phyloP scores from a whole-genome alignment of 2,888 invertebrate species.

The Atherix ibis region DNA sequence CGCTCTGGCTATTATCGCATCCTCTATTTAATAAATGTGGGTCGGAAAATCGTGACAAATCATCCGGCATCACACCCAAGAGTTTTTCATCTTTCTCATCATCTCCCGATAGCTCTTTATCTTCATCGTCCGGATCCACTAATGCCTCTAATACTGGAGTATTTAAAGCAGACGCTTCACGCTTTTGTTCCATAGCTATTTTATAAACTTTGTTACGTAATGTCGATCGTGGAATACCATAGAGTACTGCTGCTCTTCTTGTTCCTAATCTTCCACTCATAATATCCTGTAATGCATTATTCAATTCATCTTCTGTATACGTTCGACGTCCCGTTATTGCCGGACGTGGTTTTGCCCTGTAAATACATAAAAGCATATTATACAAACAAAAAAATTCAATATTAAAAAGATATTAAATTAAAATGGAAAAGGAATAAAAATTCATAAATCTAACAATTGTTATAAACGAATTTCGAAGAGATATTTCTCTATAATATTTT shows the following conservation, averaged over 20 bases:
- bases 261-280: conserved; percentile 86
- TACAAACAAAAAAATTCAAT: not conserved
- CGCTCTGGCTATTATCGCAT: conserved; percentile 12
- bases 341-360: conserved; percentile 51
- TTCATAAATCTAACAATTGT: no score
- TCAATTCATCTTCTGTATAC: conserved; percentile 92
- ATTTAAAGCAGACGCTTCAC: conserved; percentile 36
- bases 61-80: conserved; percentile 25
- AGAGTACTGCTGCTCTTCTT: conserved; percentile 82
- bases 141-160: conserved; percentile 15
- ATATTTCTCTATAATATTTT: no score
- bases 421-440: no score
- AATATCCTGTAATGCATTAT: conserved; percentile 86
- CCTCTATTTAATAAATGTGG: conserved; percentile 22
- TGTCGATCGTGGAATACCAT: conserved; percentile 92
- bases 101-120: conserved; percentile 35
- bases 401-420: no score
- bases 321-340: conserved; percentile 54
- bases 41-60: conserved; percentile 40
- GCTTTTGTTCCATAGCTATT: conserved; percentile 52
- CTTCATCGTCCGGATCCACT: conserved; percentile 28
- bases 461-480: no score
- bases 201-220: conserved; percentile 91
- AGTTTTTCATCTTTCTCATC: conserved; percentile 40
- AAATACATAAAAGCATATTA: conserved; percentile 21